Base-by-base conservation (phyloP, 2,113 vertebrate species). In the Xenopus tropicalis region DNA sequence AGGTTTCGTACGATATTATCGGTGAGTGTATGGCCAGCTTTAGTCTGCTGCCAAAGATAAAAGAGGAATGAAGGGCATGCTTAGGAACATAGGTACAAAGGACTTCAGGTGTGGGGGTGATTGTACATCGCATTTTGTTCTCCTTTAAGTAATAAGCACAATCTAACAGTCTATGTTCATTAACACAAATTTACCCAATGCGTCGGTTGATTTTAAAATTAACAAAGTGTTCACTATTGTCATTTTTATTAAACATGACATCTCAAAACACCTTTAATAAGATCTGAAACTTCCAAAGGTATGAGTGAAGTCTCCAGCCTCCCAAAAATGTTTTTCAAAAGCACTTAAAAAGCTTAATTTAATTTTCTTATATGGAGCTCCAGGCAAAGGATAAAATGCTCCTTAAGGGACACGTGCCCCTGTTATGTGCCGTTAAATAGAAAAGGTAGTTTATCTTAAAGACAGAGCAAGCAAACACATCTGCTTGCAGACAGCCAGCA, bases 401-500 rank as follows among this genome's bases (percentile, higher is more conserved):
- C 61, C 61, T 63, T 63, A 17, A 25, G 61, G 61, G 19, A 29
- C 9, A 37, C 42, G 21, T 63, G 25, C 61, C 61, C 46, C 46
- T 29, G 14, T 63, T 37, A 63, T 37, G 24, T 19, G 61, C 14
- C 29, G 14, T 16, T 10, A 25, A 11, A 63, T 37, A 25, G 59
- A 24, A 63, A 17, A 63, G 24, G 61, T 63, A 23, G 25, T 63
- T 19, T 42, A 19, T 37, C 61, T 63, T 17, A 29, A 19, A 63
- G 61, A 63, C 24, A 37, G 61, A 37, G 61, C 61, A 24, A 63
- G 25, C 61, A 63, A 25, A 16, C 25, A 61, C 25, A 61, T 25
- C 22, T 61, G 59, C 23, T 61, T 61, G 59, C 59, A 63, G 25
- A 24, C 23, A 42, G 24, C 61, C 22, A 29, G 61, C 61, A 63